These are phyloP conservation scores for Tenebrio molitor DNA, from an alignment of 1,140 invertebrate genomes.

Conservation along the genomic window DNA sequence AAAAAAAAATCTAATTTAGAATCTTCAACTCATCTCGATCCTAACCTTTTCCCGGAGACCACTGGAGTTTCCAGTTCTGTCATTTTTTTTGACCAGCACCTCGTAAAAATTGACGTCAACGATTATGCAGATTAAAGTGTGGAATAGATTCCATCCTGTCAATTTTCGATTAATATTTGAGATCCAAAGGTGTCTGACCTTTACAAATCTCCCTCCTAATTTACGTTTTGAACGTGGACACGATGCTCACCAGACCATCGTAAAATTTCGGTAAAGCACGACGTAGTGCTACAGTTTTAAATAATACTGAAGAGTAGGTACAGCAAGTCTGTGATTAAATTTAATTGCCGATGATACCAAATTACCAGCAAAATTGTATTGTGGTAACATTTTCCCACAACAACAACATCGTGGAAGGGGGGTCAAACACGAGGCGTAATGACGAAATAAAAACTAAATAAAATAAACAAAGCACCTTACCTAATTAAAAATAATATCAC, in stretches of 20 bases:
- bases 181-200: not conserved
- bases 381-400: not conserved
- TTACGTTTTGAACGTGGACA: too few relatives aligned
- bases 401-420: conserved; percentile 6
- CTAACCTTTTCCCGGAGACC: too few relatives aligned
- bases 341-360: not conserved
- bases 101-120: too few relatives aligned
- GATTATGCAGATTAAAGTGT: not conserved
- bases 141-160: not conserved
- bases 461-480: conserved; percentile 41
- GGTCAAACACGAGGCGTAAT: not conserved
- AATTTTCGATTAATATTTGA: not conserved
- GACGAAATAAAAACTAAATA: conserved; percentile 1
- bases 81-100: too few relatives aligned
- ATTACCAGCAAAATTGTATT: not conserved
- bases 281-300: not conserved
- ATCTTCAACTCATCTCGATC: too few relatives aligned
- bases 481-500: conserved; percentile 34
- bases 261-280: conserved; percentile 8
- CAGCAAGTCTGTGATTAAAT: not conserved
- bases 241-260: conserved; percentile 17
- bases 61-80: too few relatives aligned
- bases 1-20: too few relatives aligned
- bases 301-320: not conserved
- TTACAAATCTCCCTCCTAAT: not conserved